phyloP scores from a whole-genome alignment of 2,113 vertebrate genomes.

The Clupea harengus region DNA sequence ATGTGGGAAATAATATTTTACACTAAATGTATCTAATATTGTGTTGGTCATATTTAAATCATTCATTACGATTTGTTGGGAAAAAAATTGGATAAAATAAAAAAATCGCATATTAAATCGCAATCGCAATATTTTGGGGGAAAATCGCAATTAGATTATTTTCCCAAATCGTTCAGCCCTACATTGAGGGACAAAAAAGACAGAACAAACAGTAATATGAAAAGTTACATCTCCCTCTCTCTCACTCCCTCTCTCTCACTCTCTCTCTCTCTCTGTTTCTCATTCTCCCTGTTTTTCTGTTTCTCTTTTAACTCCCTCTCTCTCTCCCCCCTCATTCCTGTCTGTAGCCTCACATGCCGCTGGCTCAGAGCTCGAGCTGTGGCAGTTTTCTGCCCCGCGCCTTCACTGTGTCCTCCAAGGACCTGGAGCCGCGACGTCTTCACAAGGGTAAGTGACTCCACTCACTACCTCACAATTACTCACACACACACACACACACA shows the following conservation, averaged over 20 bases:
- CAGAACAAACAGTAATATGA: too few species aligned
- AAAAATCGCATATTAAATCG: too few species aligned
- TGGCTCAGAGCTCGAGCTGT: slow-evolving; percentile 92
- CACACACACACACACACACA: background rate
- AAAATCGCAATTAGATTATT: too few species aligned
- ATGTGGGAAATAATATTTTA: too few species aligned
- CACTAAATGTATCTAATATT: too few species aligned
- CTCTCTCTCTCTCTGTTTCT: background rate
- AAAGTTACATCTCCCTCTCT: background rate
- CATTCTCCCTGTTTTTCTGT: background rate
- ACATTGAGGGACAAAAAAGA: too few species aligned
- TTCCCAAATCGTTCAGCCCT: too few species aligned
- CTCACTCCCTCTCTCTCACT: background rate
- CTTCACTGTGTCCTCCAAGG: slow-evolving; percentile 81
- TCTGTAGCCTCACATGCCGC: slow-evolving; percentile 80
- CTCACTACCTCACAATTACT: slow-evolving; percentile 11
- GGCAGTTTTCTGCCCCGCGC: slow-evolving; percentile 86
- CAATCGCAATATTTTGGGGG: too few species aligned
- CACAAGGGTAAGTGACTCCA: slow-evolving; percentile 78
- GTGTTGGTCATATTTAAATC: too few species aligned
- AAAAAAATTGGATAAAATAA: too few species aligned
- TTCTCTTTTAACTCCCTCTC: background rate
- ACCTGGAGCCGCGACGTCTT: slow-evolving; percentile 78
- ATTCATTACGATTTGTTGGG: too few species aligned
- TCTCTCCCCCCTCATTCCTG: background rate